Percentiles rank a stretch among this genome's conserved stretches.
These are phyloP conservation scores for Argyresthia goedartella DNA, from an alignment of 2,888 invertebrate species.

Conservation along the genomic window DNA sequence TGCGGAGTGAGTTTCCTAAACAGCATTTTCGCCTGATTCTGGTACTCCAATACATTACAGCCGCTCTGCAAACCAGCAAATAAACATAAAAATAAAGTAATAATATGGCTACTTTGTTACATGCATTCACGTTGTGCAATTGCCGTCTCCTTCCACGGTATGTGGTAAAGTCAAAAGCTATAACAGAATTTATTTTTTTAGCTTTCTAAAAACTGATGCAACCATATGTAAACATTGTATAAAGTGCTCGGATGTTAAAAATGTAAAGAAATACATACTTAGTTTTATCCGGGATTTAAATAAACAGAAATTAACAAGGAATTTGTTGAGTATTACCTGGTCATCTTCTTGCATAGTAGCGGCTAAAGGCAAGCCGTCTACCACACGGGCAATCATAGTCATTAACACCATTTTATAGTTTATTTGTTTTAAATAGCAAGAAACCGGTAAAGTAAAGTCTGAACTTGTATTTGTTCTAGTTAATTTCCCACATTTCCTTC, in stretches of 20 bases:
- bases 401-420: slow-evolving; percentile 86
- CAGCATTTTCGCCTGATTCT: slow-evolving; percentile 98
- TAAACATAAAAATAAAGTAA: background rate
- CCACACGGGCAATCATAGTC: slow-evolving; percentile 97
- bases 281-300: background rate
- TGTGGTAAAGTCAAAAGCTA: background rate
- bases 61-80: slow-evolving; percentile 79
- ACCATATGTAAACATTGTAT: background rate
- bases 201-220: background rate
- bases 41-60: slow-evolving; percentile 95
- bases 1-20: slow-evolving; percentile 93
- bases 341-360: slow-evolving; percentile 99
- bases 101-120: background rate
- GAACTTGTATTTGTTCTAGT: no score
- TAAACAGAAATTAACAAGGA: background rate
- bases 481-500: slow-evolving; percentile 35
- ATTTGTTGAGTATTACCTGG: slow-evolving; percentile 74
- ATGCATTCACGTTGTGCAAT: background rate
- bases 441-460: no score
- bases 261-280: no score
- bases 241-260: no score
- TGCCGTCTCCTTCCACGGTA: background rate
- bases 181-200: background rate
- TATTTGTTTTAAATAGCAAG: background rate
- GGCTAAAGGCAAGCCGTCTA: slow-evolving; percentile 94